Base-by-base conservation (phyloP, 2,113 vertebrate species). In the Pteropus alecto region DNA sequence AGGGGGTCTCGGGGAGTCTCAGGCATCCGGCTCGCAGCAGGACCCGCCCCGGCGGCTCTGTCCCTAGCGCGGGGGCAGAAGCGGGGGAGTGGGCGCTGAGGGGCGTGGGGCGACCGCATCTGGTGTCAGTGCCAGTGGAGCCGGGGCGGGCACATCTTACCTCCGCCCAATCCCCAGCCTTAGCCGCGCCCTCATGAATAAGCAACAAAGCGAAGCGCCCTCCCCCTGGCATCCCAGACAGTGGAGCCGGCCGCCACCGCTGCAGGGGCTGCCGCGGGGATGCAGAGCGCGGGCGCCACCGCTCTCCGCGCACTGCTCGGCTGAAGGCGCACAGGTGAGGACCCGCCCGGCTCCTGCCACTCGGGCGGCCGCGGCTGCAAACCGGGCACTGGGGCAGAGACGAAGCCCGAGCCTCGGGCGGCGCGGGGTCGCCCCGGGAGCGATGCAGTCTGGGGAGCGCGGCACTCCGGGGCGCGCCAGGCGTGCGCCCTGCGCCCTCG, bases 311-410 rank as follows among this genome's bases (percentile, higher is more conserved):
- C 96, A 90, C 96, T 89, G 74, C 89, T 79, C 21, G 7, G 74
- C 95, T 97, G 94, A 97, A 93, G 74, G 95, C 46, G 93, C 96
- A 86, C 97, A 97, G 97, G 97, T 97, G 96, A 97, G 96, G 38
- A 41, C 58, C 18, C 71, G 68, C 82, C 68, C 0, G 86, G 63
- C 41, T 56, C 46, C 14, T 3, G 60, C 68, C 60, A 0, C 84
- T 51, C 15, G 8, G n/a, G 96, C 41, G 14, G 79, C 94, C 2
- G 82, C 41, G 56, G 86, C 81, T 71, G 93, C 74, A 41, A 79
- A 90, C 35, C 10, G 30, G 24, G 87, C 11, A 10, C 68, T 1
- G 15, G 79, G 15, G 76, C 61, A 3, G 78, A 61, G 48, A 33
- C 16, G 4, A 35, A 81, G 46, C 70, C 1, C 28, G 61, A 76